Conservation (phyloP, 2,113 vertebrate genomes). For the Aix galericulata region DNA sequence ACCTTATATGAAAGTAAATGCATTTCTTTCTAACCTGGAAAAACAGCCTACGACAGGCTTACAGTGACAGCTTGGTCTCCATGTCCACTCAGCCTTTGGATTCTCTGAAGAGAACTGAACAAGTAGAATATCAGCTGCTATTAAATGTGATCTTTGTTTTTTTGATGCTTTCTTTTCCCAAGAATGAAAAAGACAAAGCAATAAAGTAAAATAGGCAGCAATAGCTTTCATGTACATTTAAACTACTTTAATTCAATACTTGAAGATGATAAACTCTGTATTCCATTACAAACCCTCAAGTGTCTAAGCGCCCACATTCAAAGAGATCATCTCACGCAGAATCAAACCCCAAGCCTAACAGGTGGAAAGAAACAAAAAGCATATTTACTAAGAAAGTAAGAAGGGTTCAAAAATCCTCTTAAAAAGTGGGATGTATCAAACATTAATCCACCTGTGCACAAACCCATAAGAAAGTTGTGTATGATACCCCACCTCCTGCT, state of each 20-base stretch:
- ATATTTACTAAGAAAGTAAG: not conserved
- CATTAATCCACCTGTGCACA: not conserved
- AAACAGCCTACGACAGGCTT: not conserved
- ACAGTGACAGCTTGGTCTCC: not conserved
- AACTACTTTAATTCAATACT: not conserved
- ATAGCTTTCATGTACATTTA: not conserved
- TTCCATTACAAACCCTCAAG: slow-evolving; percentile 58
- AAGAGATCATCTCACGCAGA: not conserved
- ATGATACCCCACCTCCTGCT: not conserved
- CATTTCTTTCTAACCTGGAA: not conserved
- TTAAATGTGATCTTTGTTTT: not conserved
- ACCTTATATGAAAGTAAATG: not conserved
- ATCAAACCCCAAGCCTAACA: not conserved
- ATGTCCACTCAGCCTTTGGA: not conserved
- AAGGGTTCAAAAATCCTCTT: not conserved
- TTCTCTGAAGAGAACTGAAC: not conserved
- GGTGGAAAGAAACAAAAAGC: not conserved
- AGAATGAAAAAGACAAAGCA: not conserved
- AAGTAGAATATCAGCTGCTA: not conserved
- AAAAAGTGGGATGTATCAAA: not conserved
- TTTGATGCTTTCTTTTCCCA: not conserved
- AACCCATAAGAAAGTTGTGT: not conserved
- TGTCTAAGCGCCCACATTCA: slow-evolving; percentile 8
- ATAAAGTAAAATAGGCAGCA: not conserved
- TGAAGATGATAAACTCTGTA: slow-evolving; percentile 51